A percentile compares a stretch with the other conserved stretches of the same genome.
Conservation (phyloP, 1,140 invertebrate species). For the Hyles vespertilio region DNA sequence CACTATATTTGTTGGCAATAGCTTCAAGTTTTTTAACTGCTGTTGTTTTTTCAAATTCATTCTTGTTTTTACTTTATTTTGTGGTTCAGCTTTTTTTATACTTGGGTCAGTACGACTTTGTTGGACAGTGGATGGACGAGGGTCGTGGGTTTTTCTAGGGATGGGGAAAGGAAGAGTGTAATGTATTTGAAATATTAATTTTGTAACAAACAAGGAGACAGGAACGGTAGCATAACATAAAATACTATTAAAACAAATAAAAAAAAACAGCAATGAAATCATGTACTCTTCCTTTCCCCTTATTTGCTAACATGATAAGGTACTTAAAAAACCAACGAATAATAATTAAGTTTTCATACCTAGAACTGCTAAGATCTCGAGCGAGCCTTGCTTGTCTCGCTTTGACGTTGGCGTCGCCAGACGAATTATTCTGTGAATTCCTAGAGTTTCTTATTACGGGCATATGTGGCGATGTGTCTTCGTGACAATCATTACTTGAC, state of each 20-base stretch:
- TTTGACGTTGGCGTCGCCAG: conserved; percentile 60
- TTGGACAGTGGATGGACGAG: conserved; percentile 23
- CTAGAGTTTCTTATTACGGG: conserved; percentile 60
- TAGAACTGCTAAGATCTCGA: conserved; percentile 59
- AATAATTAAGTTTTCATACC: conserved; percentile 32
- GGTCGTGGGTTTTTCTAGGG: conserved; percentile 55
- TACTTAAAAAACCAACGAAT: neutral
- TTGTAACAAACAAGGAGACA: conserved; percentile 68
- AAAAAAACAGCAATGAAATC: conserved; percentile 13
- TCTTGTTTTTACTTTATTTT: conserved; percentile 38
- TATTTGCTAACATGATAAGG: conserved; percentile 48
- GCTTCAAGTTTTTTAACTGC: conserved; percentile 59
- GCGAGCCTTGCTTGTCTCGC: conserved; percentile 62
- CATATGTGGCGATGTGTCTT: conserved; percentile 54
- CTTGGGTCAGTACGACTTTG: conserved; percentile 18
- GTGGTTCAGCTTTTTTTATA: conserved; percentile 25
- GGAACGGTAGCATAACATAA: conserved; percentile 34
- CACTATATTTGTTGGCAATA: conserved; percentile 52
- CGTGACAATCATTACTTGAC: conserved; percentile 62
- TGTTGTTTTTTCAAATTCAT: conserved; percentile 46
- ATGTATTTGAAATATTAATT: conserved; percentile 23
- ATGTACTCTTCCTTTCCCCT: conserved; percentile 66
- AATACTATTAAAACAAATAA: conserved; percentile 19
- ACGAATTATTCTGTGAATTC: conserved; percentile 43
- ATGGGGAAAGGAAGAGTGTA: conserved; percentile 63